phyloP scores from a whole-genome alignment of 2,888 invertebrate species.

The Andricus curvator region DNA sequence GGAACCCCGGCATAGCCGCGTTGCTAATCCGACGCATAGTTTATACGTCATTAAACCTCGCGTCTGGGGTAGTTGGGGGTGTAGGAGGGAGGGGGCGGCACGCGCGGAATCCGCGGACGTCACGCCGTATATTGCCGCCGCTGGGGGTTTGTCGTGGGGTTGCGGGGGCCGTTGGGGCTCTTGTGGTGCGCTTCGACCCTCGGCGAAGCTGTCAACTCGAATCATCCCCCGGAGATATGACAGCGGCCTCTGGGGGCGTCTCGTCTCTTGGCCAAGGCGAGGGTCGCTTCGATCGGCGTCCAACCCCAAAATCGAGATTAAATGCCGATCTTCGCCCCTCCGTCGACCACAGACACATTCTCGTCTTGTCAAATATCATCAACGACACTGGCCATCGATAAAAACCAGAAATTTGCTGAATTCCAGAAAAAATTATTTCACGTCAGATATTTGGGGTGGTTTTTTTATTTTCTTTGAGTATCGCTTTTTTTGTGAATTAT shows the following conservation, averaged over 20 bases:
- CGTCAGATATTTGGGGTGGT: background rate
- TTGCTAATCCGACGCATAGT: slow-evolving; percentile 77
- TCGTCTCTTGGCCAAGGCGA: slow-evolving; percentile 47
- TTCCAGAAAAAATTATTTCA: slow-evolving; percentile 16
- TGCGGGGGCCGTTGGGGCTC: slow-evolving; percentile 37
- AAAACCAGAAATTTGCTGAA: slow-evolving; percentile 14
- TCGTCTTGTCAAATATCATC: slow-evolving; percentile 50
- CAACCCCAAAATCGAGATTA: slow-evolving; percentile 75
- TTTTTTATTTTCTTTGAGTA: background rate
- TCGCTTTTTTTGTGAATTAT: background rate
- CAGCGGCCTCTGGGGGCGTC: slow-evolving; percentile 61
- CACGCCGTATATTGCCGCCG: slow-evolving; percentile 67
- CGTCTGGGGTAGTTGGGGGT: slow-evolving; percentile 38
- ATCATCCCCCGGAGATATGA: slow-evolving; percentile 76
- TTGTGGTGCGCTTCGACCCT: slow-evolving; percentile 60
- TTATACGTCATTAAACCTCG: slow-evolving; percentile 78
- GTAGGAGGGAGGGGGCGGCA: slow-evolving; percentile 57
- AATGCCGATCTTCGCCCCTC: slow-evolving; percentile 66
- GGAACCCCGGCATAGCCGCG: slow-evolving; percentile 54
- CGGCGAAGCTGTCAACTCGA: slow-evolving; percentile 75
- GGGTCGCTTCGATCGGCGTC: slow-evolving; percentile 56
- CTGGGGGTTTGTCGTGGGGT: slow-evolving; percentile 39
- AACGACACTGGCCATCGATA: slow-evolving; percentile 32
- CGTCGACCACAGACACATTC: slow-evolving; percentile 48
- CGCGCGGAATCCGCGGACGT: slow-evolving; percentile 76